Evolutionary conservation across 2,888 invertebrate genomes (phyloP).

Genomic region (Itoplectis maculator): DNA sequence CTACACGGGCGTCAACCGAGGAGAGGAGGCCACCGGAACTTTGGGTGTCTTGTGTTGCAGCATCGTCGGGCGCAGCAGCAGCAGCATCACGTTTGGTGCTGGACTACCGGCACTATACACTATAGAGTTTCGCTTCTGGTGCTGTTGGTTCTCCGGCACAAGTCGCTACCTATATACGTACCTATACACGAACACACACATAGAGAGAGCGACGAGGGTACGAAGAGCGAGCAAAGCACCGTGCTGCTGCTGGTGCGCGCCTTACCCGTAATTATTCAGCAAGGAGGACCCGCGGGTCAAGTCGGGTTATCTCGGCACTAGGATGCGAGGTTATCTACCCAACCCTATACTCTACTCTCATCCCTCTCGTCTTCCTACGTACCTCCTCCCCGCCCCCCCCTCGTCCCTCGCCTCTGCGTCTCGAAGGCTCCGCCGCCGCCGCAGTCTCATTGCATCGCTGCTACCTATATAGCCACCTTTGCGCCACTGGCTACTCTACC

Average conservation of each 20-base stretch:
- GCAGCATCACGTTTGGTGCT: conserved; percentile 4
- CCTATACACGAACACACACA: background rate
- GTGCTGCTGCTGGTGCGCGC: conserved; percentile 81
- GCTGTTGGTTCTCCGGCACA: conserved; percentile 13
- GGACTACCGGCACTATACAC: background rate
- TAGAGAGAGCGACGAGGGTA: conserved; percentile 13
- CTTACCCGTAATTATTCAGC: conserved; percentile 84
- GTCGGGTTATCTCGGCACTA: conserved; percentile 80
- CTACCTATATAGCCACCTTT: conserved; percentile 28
- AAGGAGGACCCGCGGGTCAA: conserved; percentile 78
- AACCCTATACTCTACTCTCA: conserved; percentile 74
- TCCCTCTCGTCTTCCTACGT: conserved; percentile 48
- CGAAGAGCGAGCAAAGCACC: conserved; percentile 74
- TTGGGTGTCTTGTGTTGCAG: conserved; percentile 23
- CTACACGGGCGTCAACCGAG: too few species aligned
- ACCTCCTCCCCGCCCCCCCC: conserved; percentile 25
- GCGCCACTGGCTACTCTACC: conserved; percentile 41
- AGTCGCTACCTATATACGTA: background rate
- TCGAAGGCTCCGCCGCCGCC: conserved; percentile 37
- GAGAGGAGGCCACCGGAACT: conserved; percentile 2
- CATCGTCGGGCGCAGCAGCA: conserved; percentile 19
- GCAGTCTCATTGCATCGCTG: conserved; percentile 57
- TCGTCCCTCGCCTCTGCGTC: conserved; percentile 49
- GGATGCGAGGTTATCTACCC: conserved; percentile 83
- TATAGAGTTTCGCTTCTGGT: conserved; percentile 23